phyloP scores from a whole-genome alignment of 2,888 invertebrate genomes.

The Trisateles emortualis region DNA sequence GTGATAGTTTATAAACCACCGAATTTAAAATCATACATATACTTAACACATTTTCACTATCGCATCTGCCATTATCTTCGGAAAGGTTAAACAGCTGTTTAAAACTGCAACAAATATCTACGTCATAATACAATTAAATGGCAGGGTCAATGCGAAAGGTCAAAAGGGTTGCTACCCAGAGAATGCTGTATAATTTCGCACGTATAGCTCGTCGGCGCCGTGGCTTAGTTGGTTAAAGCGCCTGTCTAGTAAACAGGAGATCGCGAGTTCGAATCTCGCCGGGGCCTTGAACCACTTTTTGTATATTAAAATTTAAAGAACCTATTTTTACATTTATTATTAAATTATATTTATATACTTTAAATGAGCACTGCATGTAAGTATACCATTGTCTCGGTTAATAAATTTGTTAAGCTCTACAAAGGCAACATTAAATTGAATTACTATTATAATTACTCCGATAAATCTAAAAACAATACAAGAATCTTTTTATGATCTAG shows the following conservation, averaged over 20 bases:
- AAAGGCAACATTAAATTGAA: constrained; percentile 24
- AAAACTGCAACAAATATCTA: background rate
- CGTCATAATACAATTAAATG: too few relatives aligned
- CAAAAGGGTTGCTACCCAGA: background rate
- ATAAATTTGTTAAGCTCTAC: background rate
- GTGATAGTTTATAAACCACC: too few relatives aligned
- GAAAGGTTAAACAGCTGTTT: background rate
- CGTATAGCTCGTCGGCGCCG: constrained; percentile 57
- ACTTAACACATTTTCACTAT: too few relatives aligned
- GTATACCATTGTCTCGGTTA: background rate
- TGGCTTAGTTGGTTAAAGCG: constrained; percentile 85
- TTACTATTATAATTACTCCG: constrained; percentile 39
- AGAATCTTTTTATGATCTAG: constrained; percentile 43
- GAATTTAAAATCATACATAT: too few relatives aligned
- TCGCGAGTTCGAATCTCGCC: constrained; percentile 79
- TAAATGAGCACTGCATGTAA: too few relatives aligned
- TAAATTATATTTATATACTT: too few relatives aligned
- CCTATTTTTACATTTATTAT: too few relatives aligned
- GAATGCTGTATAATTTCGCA: constrained; percentile 22
- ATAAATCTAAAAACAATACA: constrained; percentile 44
- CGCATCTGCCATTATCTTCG: too few relatives aligned
- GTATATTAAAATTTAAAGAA: background rate
- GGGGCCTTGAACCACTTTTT: constrained; percentile 32
- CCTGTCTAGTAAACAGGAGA: constrained; percentile 86
- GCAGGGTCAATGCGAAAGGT: background rate